Percentiles rank a stretch among this genome's conserved stretches.
Conservation (phyloP, 2,797 vertebrate genomes). For the Sebastes dallii region DNA sequence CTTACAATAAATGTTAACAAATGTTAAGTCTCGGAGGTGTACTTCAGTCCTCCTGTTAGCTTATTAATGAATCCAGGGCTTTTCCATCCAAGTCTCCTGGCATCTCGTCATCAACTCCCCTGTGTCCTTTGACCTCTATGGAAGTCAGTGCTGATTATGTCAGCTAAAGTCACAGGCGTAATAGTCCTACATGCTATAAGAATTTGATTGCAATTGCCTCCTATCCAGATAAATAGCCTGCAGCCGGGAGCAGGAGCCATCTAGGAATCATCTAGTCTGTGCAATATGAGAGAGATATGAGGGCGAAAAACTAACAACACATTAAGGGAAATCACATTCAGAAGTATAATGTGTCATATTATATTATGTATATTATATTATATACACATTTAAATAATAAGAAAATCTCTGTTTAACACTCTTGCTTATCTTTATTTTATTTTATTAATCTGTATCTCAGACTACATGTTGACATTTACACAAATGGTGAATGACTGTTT, state of each 20-base stretch:
- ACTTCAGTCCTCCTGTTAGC: constrained; percentile 1
- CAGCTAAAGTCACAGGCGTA: background rate
- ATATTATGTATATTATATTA: too few relatives aligned
- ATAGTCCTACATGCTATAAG: background rate
- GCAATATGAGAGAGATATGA: background rate
- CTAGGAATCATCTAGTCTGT: background rate
- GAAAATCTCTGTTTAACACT: background rate
- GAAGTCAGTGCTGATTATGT: constrained; percentile 4
- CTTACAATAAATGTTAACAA: constrained; percentile 4
- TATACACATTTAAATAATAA: background rate
- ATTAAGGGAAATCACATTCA: background rate
- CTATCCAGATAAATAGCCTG: background rate
- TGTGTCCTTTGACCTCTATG: background rate
- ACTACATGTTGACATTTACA: background rate
- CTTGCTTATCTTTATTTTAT: background rate
- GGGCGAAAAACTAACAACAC: background rate
- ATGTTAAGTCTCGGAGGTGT: constrained; percentile 1
- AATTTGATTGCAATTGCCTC: constrained; percentile 9
- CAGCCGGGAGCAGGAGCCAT: background rate
- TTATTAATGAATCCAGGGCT: background rate
- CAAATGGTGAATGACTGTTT: background rate
- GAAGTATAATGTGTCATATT: background rate
- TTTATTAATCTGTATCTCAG: background rate
- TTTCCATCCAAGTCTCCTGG: background rate
- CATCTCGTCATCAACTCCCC: background rate